Evolutionary conservation across 2,888 invertebrate genomes (phyloP), one percentile per base, ranked within the genome.

Genomic region (Trichopoda pennipes): DNA sequence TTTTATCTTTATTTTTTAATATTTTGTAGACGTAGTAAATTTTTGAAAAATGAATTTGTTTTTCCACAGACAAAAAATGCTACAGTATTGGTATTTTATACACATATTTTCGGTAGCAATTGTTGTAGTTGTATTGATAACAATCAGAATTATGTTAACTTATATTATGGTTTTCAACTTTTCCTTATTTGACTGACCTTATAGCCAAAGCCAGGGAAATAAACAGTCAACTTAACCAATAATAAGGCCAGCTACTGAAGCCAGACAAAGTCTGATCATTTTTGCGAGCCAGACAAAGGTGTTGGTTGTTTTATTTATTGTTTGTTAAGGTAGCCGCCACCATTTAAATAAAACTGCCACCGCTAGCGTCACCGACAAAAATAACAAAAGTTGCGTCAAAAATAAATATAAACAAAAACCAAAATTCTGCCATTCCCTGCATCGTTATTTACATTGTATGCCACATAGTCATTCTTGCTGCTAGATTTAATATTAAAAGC

Each of bases 261-360:
- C 32, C 73, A 49, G 60, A 64, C 79, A 70, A 23, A 42, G 70
- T 38, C 17, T 68, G 51, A 35, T 55, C 56, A 28, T 21, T 51
- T 55, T 58, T 32, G 38, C 47, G 1, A 64, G 72, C 68, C 86
- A 83, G 85, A 83, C 83, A 81, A 82, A 64, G 78, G 72, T 80
- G 78, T 77, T 80, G 72, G 68, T 19, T 76, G 81, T 49, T 84
- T 80, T 70, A 78, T 84, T 77, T 38, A 38, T 82, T 80, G 83
- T 84, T 81, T 82, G 85, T 85, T 86, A 84, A 84, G 85, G 85
- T 81, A 69, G 81, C 77, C 78, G 66, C 63, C 73, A 74, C 63
- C 73, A 74, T 81, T 78, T 78, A 70, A 70, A 78, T 81, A 60
- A 56, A 60, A 60, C 70, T 66, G 63, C 81, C 70, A 68, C 61